A percentile compares a stretch with the other conserved stretches of the same genome.
Conservation (phyloP, 2,797 vertebrate species). For the Pelobates cultripes region DNA sequence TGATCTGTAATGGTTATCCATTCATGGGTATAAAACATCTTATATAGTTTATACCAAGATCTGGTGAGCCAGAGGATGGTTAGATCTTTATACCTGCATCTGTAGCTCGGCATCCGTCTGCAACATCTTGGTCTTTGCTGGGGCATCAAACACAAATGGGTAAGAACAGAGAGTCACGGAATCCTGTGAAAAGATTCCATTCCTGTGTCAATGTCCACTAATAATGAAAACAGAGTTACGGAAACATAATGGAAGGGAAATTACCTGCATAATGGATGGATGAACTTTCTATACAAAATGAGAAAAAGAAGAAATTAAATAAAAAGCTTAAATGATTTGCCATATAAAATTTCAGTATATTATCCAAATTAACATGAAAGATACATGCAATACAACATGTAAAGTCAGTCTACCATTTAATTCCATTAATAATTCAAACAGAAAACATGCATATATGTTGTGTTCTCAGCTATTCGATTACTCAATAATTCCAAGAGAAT, state of each 20-base stretch:
- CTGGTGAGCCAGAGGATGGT: no score
- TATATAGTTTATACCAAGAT: no score
- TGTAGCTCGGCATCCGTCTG: conserved; percentile 96
- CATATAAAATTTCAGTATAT: background rate
- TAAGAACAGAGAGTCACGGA: conserved; percentile 94
- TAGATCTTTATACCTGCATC: conserved; percentile 86
- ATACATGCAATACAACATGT: no score
- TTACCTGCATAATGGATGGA: conserved; percentile 89
- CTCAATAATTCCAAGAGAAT: no score
- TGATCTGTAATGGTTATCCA: no score
- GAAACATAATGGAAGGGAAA: conserved; percentile 20
- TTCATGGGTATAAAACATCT: no score
- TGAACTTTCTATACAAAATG: conserved; percentile 81
- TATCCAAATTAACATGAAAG: no score
- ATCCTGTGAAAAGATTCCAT: conserved; percentile 70
- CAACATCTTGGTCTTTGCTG: conserved; percentile 98
- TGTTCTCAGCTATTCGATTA: no score
- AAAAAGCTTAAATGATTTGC: background rate
- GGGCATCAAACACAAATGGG: conserved; percentile 95
- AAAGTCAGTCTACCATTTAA: no score
- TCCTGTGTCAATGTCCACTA: background rate
- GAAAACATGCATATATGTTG: no score
- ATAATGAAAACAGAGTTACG: conserved; percentile 25
- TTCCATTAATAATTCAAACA: no score
- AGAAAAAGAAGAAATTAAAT: conserved; percentile 2